Evolutionary conservation across 53 echinoderm and acorn worm genomes (phyloP).

Genomic region (Paelopatides confundens): DNA sequence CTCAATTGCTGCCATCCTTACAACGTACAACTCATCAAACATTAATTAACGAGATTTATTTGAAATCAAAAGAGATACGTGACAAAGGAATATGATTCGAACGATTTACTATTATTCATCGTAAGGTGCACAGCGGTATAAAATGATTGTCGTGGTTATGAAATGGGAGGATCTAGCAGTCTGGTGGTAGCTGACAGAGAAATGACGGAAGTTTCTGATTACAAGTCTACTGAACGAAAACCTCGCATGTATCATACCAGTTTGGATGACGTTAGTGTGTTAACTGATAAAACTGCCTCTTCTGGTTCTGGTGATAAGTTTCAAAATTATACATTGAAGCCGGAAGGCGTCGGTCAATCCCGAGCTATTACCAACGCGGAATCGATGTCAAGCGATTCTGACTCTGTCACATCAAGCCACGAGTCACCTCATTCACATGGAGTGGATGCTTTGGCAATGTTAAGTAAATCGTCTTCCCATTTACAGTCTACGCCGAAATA

Average conservation of each 20-base stretch:
- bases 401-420: background rate
- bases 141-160: background rate
- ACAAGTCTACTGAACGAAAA: background rate
- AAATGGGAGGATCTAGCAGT: conserved; percentile 15
- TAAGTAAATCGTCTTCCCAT: background rate
- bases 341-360: background rate
- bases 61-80: too few relatives aligned
- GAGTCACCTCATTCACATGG: background rate
- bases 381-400: background rate
- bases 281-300: background rate
- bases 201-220: conserved; percentile 20
- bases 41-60: too few relatives aligned
- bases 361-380: background rate
- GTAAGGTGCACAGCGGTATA: background rate
- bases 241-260: conserved; percentile 11
- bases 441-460: background rate
- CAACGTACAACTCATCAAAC: too few relatives aligned
- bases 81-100: too few relatives aligned
- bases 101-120: too few relatives aligned
- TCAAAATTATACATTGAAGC: background rate
- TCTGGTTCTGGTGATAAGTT: background rate
- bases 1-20: too few relatives aligned
- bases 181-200: background rate
- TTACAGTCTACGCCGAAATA: conserved; percentile 22
- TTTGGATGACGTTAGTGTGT: background rate